Base-by-base conservation (phyloP, 2,797 vertebrate genomes). In the Micrastur ruficollis region DNA sequence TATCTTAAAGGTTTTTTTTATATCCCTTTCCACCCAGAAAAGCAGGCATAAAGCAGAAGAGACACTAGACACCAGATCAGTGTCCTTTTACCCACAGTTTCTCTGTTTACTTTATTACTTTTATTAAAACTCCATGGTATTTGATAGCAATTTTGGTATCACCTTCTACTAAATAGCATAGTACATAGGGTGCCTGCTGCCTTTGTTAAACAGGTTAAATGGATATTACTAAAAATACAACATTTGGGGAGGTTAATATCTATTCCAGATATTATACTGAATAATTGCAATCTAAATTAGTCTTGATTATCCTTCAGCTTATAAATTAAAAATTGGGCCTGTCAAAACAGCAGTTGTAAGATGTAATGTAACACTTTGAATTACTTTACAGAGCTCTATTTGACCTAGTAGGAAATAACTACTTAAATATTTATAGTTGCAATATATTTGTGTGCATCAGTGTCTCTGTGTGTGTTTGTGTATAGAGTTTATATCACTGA, bases 201-300 rank as follows among this genome's bases (percentile, higher is more conserved):
- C 85, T 86, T 84, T 91, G 18, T 93, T 71, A 44, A 89, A 31
- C 17, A 88, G 56, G n/a, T 70, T 95, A 61, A 59, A 87, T n/a
- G 49, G 25, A 73, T 5, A 27, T 71, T 71, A 40, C 27, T 61
- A 75, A 94, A 88, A 81, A 78, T 61, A 58, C 38, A 50, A 47
- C 4, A 58, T 90, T 65, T 25, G 0, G 14, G n/a, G 29, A 81
- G 72, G 12, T 67, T 73, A 92, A 42, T 81, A 74, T 81, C 44
- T 93, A 55, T 89, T 92, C 66, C 79, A 75, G 94, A 76, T 15
- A 50, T 63, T 90, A 26, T 71, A 93, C 58, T 89, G 86, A 91
- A 89, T 90, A 97, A 97, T 88, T 96, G 67, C 29, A 62, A 46
- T 9, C 14, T 73, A 91, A 93, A 88, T 74, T 94, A 27, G 32